These are phyloP conservation scores for Naja naja DNA, from an alignment of 2,113 vertebrate genomes.

Conservation along the genomic window DNA sequence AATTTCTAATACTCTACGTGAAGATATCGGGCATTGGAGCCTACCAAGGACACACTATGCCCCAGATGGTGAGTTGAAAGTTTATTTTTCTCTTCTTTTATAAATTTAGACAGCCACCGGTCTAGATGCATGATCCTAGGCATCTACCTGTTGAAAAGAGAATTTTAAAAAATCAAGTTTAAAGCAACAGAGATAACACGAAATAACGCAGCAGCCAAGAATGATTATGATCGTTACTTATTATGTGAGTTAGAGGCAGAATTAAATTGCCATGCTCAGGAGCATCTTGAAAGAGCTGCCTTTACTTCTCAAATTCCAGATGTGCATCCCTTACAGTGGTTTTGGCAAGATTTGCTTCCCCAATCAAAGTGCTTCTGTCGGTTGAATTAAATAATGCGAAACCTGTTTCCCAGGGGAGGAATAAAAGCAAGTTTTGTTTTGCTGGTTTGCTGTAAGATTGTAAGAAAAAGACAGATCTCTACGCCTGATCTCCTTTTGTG, in stretches of 20 bases:
- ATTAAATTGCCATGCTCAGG: not conserved
- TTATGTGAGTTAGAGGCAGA: not conserved
- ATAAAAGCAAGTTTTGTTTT: no score
- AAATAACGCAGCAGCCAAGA: not conserved
- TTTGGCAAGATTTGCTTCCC: not conserved
- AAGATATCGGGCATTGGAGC: not conserved
- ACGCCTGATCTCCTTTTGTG: not conserved
- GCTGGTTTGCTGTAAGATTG: not conserved
- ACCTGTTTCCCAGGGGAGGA: no score
- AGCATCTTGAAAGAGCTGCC: not conserved
- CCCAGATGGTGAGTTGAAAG: not conserved
- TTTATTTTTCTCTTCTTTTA: not conserved
- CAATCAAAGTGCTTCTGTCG: not conserved
- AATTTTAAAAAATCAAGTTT: not conserved
- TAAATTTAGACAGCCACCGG: not conserved
- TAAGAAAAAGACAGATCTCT: not conserved
- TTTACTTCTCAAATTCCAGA: not conserved
- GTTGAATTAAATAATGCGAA: not conserved
- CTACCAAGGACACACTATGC: not conserved
- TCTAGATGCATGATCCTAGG: not conserved
- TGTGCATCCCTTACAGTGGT: not conserved
- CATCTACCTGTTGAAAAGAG: not conserved
- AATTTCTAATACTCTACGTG: not conserved
- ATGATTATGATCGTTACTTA: not conserved
- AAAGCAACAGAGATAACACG: not conserved